Conservation (phyloP, 2,888 invertebrate genomes). For the Archips xylosteana region DNA sequence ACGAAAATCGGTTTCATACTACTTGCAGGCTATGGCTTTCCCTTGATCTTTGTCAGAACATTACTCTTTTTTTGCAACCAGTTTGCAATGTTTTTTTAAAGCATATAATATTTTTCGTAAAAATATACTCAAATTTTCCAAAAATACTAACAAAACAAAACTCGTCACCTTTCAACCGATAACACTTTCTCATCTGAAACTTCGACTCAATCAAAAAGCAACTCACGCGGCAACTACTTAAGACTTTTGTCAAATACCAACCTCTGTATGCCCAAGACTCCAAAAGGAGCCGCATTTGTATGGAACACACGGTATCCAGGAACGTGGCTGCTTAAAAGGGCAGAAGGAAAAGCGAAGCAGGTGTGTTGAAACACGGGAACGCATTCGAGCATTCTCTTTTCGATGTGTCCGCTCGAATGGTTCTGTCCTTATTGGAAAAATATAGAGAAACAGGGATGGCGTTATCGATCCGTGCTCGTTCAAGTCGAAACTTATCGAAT, state of each 20-base stretch:
- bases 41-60: too few species aligned
- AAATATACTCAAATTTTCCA: too few species aligned
- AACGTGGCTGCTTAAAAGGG: slow-evolving; percentile 37
- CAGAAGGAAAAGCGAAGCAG: slow-evolving; percentile 46
- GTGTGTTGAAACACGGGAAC: slow-evolving; percentile 54
- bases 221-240: slow-evolving; percentile 40
- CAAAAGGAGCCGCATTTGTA: slow-evolving; percentile 7
- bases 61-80: too few species aligned
- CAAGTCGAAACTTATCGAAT: slow-evolving; percentile 41
- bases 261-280: slow-evolving; percentile 11
- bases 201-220: slow-evolving; percentile 37
- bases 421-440: slow-evolving; percentile 55
- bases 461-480: slow-evolving; percentile 47
- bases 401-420: slow-evolving; percentile 51
- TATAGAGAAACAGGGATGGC: slow-evolving; percentile 48
- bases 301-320: neutral
- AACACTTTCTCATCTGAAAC: slow-evolving; percentile 24
- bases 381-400: slow-evolving; percentile 51
- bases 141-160: slow-evolving; percentile 9
- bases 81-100: too few species aligned
- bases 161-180: slow-evolving; percentile 25
- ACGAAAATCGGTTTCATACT: too few species aligned
- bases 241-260: slow-evolving; percentile 31
- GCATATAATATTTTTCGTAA: too few species aligned
- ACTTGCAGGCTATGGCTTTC: too few species aligned